Evolutionary conservation across 2,797 vertebrate genomes (phyloP), one percentile per base, ranked within the genome.

Genomic region (Vireo griseus): DNA sequence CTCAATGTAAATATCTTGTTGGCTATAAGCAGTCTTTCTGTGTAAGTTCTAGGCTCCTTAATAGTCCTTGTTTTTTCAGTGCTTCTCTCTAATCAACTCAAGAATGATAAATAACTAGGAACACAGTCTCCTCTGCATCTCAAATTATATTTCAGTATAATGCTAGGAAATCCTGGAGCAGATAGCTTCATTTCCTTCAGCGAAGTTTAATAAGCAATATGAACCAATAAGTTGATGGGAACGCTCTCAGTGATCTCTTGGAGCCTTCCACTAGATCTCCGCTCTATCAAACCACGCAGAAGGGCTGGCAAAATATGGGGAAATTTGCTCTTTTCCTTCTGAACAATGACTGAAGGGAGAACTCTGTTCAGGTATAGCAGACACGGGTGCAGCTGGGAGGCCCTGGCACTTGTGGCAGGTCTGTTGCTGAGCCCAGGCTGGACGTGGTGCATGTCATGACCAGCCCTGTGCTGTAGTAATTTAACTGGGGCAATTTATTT

Each of bases 401-500:
- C 0, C 3, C 68, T 75, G 78, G 31, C 18, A 22, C 8, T 33
- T 37, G 26, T 22, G 40, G 39, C 40, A 76, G 40, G 42, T 74
- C 50, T 82, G 37, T 25, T 37, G 48, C 15, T 39, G 65, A 90
- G 19, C 18, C 31, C 48, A 55, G 37, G 40, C 35, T 76, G 72
- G 61, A 35, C 11, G 31, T 1, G 2, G 14, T 44, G 26, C 25
- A 8, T 13, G 7, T 28, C 47, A 28, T 51, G 35, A 77, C 42
- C 61, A 58, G 17, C 50, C 51, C 3, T 2, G 3, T 0, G 0
- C 54, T 40, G 20, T 8, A 51, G 40, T 47, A 44, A 75, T 51
- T 59, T 42, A 71, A 39, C 15, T 40, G 62, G 7, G 37, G 44
- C 44, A 33, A 66, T 90, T 92, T 57, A 84, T 82, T 94, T 51